These are phyloP conservation scores for Ormyrus rosae DNA, from an alignment of 2,888 invertebrate species.

Conservation along the genomic window DNA sequence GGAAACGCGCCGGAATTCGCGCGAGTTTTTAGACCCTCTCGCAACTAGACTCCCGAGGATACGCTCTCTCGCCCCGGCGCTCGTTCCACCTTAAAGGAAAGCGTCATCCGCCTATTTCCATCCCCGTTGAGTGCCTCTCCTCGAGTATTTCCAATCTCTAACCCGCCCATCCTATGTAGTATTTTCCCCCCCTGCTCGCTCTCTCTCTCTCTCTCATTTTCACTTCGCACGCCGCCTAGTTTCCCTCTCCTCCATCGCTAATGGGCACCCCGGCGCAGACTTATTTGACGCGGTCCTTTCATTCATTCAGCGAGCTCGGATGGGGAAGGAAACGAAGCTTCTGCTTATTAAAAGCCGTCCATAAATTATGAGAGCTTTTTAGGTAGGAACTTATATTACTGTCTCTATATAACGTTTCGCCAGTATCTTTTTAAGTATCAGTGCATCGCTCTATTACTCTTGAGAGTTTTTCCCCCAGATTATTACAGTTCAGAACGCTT, in stretches of 20 bases:
- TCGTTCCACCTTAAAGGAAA: conserved; percentile 26
- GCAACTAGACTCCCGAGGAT: too few species aligned
- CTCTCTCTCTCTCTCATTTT: neutral
- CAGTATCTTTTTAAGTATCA: too few species aligned
- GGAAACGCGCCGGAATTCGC: conserved; percentile 3
- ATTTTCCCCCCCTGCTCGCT: neutral
- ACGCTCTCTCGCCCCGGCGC: neutral
- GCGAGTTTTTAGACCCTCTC: neutral
- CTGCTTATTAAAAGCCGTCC: conserved; percentile 51
- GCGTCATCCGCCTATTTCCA: conserved; percentile 36
- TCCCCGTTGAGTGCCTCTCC: conserved; percentile 9
- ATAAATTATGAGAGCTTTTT: conserved; percentile 50
- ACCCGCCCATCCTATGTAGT: conserved; percentile 22
- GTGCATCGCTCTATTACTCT: too few species aligned
- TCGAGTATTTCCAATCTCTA: conserved; percentile 35
- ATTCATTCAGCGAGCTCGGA: neutral
- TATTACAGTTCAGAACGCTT: too few species aligned
- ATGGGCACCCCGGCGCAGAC: conserved; percentile 30
- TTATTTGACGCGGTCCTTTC: conserved; percentile 37
- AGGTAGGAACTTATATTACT: too few species aligned
- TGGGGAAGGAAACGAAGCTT: neutral
- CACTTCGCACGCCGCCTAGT: neutral
- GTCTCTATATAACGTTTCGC: too few species aligned
- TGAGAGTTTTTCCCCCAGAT: too few species aligned
- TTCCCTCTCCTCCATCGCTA: neutral